These are phyloP conservation scores for Callithrix jacchus DNA, from an alignment of 2,113 vertebrate genomes.

Conservation along the genomic window DNA sequence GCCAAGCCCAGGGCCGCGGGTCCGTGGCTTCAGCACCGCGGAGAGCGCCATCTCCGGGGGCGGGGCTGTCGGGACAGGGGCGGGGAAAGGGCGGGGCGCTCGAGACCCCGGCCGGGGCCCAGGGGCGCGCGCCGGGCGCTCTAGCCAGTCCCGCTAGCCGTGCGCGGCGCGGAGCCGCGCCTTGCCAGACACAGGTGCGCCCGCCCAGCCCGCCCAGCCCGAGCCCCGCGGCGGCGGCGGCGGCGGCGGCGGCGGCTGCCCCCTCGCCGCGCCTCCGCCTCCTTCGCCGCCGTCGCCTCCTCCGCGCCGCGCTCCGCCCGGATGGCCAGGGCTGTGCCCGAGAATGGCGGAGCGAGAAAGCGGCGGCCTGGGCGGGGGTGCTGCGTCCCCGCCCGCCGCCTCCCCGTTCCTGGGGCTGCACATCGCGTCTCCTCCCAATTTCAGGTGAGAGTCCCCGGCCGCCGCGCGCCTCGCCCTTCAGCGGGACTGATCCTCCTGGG, in stretches of 20 bases:
- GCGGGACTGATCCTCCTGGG: neutral
- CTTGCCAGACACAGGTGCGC: constrained; percentile 57
- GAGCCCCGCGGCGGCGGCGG: neutral
- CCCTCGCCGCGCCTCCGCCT: constrained; percentile 46
- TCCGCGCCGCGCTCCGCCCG: constrained; percentile 72
- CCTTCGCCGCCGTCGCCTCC: neutral
- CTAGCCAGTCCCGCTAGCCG: neutral
- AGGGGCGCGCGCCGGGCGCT: constrained; percentile 49
- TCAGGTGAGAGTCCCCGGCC: constrained; percentile 84
- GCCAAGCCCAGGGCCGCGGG: neutral
- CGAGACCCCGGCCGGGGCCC: neutral
- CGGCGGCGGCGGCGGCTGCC: constrained; percentile 47
- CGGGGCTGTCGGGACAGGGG: neutral
- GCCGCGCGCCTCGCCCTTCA: neutral
- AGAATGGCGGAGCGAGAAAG: constrained; percentile 93
- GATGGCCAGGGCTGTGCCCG: constrained; percentile 80
- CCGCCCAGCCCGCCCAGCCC: neutral
- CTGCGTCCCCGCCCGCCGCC: constrained; percentile 84
- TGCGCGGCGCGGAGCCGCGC: constrained; percentile 33
- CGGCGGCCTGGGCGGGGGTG: constrained; percentile 79
- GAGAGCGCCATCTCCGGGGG: neutral
- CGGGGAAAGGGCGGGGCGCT: constrained; percentile 30
- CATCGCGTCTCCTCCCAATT: constrained; percentile 88
- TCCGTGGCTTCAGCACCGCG: constrained; percentile 48
- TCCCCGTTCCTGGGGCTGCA: constrained; percentile 87